phyloP scores from a whole-genome alignment of 2,797 vertebrate genomes.

The Holocentrus rufus region DNA sequence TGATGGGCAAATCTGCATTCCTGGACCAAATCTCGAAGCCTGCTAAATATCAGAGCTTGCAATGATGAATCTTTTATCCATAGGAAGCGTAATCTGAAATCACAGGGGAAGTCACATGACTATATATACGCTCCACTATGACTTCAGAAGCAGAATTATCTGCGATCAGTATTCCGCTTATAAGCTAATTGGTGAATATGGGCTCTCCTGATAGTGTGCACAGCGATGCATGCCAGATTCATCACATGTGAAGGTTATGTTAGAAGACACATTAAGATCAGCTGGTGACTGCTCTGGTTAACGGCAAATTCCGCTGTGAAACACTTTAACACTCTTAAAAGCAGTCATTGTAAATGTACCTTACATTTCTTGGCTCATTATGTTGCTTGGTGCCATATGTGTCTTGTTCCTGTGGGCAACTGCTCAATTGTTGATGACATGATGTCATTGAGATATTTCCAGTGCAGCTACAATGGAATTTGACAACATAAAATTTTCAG shows the following conservation, averaged over 20 bases:
- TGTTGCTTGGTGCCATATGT: too few relatives aligned
- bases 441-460: too few relatives aligned
- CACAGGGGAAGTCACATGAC: background rate
- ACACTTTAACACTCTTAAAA: too few relatives aligned
- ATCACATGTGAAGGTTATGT: background rate
- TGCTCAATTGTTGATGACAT: too few relatives aligned
- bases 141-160: background rate
- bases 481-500: too few relatives aligned
- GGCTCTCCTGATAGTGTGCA: background rate
- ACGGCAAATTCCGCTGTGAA: background rate
- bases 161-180: background rate
- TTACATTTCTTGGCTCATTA: too few relatives aligned
- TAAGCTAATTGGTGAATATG: background rate
- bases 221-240: background rate
- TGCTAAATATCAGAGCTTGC: background rate
- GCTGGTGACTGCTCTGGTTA: background rate
- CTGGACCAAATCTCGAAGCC: constrained; percentile 3
- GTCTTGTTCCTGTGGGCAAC: too few relatives aligned
- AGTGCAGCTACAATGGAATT: too few relatives aligned
- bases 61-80: background rate
- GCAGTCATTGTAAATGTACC: too few relatives aligned
- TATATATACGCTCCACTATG: background rate
- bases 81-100: background rate
- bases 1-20: constrained; percentile 31
- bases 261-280: too few relatives aligned